Conservation (phyloP, 2,113 vertebrate species). For the Mugil cephalus region DNA sequence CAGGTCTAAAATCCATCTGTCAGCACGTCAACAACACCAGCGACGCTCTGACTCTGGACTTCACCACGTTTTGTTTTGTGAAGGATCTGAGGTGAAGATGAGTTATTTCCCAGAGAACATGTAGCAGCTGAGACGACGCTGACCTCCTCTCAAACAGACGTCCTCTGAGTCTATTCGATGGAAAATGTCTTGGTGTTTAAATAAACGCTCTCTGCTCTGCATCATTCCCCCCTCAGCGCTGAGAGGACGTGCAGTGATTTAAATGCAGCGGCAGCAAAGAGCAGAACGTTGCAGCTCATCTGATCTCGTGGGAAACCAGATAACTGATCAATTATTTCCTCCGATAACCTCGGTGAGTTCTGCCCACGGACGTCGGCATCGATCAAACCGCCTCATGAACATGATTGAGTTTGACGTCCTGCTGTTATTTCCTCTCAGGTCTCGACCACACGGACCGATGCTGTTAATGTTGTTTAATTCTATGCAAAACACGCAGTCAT, state of each 20-base stretch:
- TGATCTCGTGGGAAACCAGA: background rate
- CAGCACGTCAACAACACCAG: too few relatives aligned
- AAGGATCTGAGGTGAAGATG: too few relatives aligned
- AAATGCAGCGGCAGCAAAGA: background rate
- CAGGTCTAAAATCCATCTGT: too few relatives aligned
- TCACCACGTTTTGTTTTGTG: too few relatives aligned
- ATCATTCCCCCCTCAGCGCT: too few relatives aligned
- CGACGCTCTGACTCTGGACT: too few relatives aligned
- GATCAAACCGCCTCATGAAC: slow-evolving; percentile 10
- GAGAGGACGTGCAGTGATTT: background rate
- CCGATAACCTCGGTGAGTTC: slow-evolving; percentile 19
- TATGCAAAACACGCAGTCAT: too few relatives aligned
- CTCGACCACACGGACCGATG: too few relatives aligned
- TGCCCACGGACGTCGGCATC: background rate
- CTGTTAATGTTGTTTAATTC: too few relatives aligned
- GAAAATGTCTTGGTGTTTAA: background rate
- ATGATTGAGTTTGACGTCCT: background rate
- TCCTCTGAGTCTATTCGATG: background rate
- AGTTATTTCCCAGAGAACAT: background rate
- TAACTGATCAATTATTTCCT: slow-evolving; percentile 6
- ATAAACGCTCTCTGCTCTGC: too few relatives aligned
- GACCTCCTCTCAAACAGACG: background rate
- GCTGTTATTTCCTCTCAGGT: slow-evolving; percentile 9
- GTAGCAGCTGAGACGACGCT: slow-evolving; percentile 7
- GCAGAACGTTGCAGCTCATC: background rate